Base-by-base conservation (phyloP, 2,113 vertebrate genomes). In the Ibidorhyncha struthersii region DNA sequence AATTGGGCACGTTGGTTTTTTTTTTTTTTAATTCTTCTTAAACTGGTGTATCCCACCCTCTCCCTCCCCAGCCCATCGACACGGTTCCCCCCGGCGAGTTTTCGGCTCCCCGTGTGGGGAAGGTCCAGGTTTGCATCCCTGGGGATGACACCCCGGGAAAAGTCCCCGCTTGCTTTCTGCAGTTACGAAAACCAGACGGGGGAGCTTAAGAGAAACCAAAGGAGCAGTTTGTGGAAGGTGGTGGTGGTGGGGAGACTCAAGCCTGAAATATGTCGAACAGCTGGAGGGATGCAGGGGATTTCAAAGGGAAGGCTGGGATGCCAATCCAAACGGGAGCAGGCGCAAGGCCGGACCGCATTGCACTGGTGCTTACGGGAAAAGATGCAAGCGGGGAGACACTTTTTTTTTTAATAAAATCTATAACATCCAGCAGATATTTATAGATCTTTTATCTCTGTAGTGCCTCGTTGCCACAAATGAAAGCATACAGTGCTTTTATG, bases 241-340 rank as follows among this genome's bases (percentile, higher is more conserved):
- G 9, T n/a, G n/a, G 18, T 5, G 22, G 27, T 22, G 43, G 63
- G 61, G 36, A 81, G 49, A 4, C 53, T 72, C 27, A n/a, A n/a
- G 77, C 8, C 89, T 89, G 86, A 87, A 91, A 41, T 95, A 36
- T 91, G 86, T 73, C 4, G 41, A 79, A 26, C 96, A 96, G 96
- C 94, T 97, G 93, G 94, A 95, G 41, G 79, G 93, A 65, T 80
- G 90, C 74, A 88, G 58, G 34, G 85, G 10, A 49, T 92, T 96
- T 90, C 84, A 79, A 95, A 93, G 87, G 83, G 47, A 70, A 23
- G 73, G 82, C 84, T 50, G 92, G 52, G 73, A 94, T 86, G 89
- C 77, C 91, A 6, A 6, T 65, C 4, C 32, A 29, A 89, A 84
- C 1, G 14, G 92, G 79, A 93, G 65, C 90, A 40, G 85, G 61